phyloP scores from a whole-genome alignment of 2,888 invertebrate species.

The Eupithecia tripunctaria region DNA sequence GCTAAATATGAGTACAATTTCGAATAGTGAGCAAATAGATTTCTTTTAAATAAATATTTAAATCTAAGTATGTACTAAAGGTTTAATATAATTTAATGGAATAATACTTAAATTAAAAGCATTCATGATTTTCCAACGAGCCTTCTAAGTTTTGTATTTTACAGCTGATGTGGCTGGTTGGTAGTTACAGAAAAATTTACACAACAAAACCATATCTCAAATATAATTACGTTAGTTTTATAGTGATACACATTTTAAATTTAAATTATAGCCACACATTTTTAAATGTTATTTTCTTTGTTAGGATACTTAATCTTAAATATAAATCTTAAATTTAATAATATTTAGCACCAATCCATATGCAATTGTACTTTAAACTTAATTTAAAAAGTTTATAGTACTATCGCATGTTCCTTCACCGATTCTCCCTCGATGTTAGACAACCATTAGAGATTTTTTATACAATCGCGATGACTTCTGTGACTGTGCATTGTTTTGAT shows the following conservation, averaged over 20 bases:
- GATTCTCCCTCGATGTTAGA: slow-evolving; percentile 39
- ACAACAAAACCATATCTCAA: slow-evolving; percentile 30
- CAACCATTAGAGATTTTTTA: slow-evolving; percentile 40
- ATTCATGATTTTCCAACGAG: slow-evolving; percentile 61
- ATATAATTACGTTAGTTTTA: slow-evolving; percentile 37
- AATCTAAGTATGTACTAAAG: slow-evolving; percentile 64
- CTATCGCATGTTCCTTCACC: slow-evolving; percentile 61
- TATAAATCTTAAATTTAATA: slow-evolving; percentile 55
- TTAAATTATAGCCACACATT: slow-evolving; percentile 53
- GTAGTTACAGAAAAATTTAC: slow-evolving; percentile 20
- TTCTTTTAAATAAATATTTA: slow-evolving; percentile 73
- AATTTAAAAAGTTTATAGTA: slow-evolving; percentile 59
- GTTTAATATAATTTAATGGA: slow-evolving; percentile 79
- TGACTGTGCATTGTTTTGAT: slow-evolving; percentile 39
- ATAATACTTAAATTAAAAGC: slow-evolving; percentile 79
- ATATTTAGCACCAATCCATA: slow-evolving; percentile 76
- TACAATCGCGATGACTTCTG: slow-evolving; percentile 21
- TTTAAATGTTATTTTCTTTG: slow-evolving; percentile 52
- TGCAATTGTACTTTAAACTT: slow-evolving; percentile 64
- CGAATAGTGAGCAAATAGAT: slow-evolving; percentile 80
- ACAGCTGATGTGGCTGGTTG: slow-evolving; percentile 30
- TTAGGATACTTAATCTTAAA: slow-evolving; percentile 53
- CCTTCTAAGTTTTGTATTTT: slow-evolving; percentile 49
- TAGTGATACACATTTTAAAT: slow-evolving; percentile 37
- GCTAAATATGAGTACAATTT: slow-evolving; percentile 77